Evolutionary conservation across 2,797 vertebrate species (phyloP), one percentile per base, ranked within the genome.

Genomic region (Aselliscus stoliczkanus): DNA sequence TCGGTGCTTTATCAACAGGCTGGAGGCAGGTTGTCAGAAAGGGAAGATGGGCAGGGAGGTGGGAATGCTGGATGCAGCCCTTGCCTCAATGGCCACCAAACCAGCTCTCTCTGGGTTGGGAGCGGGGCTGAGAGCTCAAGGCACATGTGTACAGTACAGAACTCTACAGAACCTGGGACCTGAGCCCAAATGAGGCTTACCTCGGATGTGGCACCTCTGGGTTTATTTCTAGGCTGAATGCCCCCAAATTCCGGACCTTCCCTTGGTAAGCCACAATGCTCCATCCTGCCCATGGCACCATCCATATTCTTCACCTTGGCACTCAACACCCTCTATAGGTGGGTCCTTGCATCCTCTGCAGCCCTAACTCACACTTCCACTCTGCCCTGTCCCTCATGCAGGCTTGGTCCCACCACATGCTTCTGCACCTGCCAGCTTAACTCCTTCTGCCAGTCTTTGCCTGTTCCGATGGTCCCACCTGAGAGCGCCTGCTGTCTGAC

Each of bases 401-500:
- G 64, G 34, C 44, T 39, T 3, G 18, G 50, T 11, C 29, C 52
- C 37, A 20, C 0, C 5, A 34, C 25, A 44, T n/a, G 31, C 39
- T 50, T 62, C 58, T 25, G 1, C 1, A 4, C 42, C 34, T 60
- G 69, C 39, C 44, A 52, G 67, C 13, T 27, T n/a, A 34, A 18
- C n/a, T 23, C 69, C 9, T 62, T 56, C 69, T 42, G 50, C 39
- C 7, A n/a, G 44, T 8, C 12, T 8, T n/a, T 10, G 4, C 42
- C 52, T 31, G 20, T 50, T 29, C 42, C 1, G 0, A 65, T 0
- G 11, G 34, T 52, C 34, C 34, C 42, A 42, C 7, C 21, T 15
- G 21, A 15, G 1, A 50, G 47, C 1, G 34, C 20, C 70, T 91
- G 0, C 0, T 4, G 12, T 23, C 15, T 21, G 27, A 2, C 11